Evolutionary conservation across 2,797 vertebrate species (phyloP), one percentile per base, ranked within the genome.

Genomic region (Sebastolobus alascanus): DNA sequence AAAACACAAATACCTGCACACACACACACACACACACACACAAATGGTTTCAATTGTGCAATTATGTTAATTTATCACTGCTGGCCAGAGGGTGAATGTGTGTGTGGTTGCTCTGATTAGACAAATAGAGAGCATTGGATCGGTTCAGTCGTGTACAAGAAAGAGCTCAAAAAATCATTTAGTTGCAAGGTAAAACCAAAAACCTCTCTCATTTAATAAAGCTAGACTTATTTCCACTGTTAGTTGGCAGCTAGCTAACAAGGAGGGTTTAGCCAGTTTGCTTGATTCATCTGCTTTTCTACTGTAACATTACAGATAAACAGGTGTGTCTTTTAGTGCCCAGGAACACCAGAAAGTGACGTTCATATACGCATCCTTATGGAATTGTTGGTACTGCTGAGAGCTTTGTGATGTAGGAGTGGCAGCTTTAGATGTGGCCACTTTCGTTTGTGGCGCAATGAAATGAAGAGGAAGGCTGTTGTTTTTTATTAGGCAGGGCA

Each of bases 51-150:
- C 81, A 80, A 68, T 79, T 68, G 83, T 92, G 89, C 91, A 89
- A 83, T 92, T 80, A 61, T 85, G 88, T 90, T 90, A 80, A 94
- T 94, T 87, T 86, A 92, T 94, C 92, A 93, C 77, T 25, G 81
- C 84, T 86, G 88, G 86, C 84, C 75, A 59, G 80, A 75, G 78
- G 73, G 69, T 22, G 40, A 25, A 16, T 71, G 67, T 64, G 14
- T 8, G 66, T 77, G 75, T 46, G 22, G 8, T 58, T 61, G 73
- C 71, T 71, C 68, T 73, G 79, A 91, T 94, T 90, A 85, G 85
- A 87, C 72, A 91, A 93, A 91, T 76, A 56, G 89, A 90, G 90
- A 94, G 84, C 80, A 84, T 90, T 89, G 87, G 75, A 68, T 77
- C 16, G 60, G 66, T 77, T 79, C 22, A 60, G 72, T 13, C 0